Conservation (phyloP, 2,113 vertebrate species). For the Rallus limicola region DNA sequence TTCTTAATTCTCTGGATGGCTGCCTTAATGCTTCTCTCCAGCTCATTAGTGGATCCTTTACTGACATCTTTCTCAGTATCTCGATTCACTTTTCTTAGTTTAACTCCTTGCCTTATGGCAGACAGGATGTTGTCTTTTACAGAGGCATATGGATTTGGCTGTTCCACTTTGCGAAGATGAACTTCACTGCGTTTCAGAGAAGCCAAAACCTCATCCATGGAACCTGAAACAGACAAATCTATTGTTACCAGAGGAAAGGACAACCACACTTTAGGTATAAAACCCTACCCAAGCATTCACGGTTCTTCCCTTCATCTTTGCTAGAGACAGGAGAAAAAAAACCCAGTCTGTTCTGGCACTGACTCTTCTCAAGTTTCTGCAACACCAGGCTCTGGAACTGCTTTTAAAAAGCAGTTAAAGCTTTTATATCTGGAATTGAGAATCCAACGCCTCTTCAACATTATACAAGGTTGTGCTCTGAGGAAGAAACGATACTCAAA, state of each 20-base stretch:
- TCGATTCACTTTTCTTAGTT: constrained; percentile 83
- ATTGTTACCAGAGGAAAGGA: not conserved
- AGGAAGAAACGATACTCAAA: constrained; percentile 24
- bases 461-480: not conserved
- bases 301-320: not conserved
- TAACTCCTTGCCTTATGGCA: constrained; percentile 90
- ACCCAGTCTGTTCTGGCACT: not conserved
- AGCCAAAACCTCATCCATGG: constrained; percentile 94
- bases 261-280: not conserved
- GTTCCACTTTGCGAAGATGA: constrained; percentile 76
- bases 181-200: constrained; percentile 82
- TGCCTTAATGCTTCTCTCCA: constrained; percentile 91
- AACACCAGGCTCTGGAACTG: not conserved
- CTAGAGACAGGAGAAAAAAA: not conserved
- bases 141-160: not conserved
- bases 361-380: not conserved
- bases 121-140: constrained; percentile 82
- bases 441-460: not conserved
- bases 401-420: constrained; percentile 7
- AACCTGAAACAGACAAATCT: constrained; percentile 71
- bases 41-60: constrained; percentile 70
- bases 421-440: not conserved
- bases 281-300: not conserved
- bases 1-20: constrained; percentile 95
- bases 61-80: not conserved